Conservation (phyloP, 2,797 vertebrate species). For the Chaetodon trifasciatus region DNA sequence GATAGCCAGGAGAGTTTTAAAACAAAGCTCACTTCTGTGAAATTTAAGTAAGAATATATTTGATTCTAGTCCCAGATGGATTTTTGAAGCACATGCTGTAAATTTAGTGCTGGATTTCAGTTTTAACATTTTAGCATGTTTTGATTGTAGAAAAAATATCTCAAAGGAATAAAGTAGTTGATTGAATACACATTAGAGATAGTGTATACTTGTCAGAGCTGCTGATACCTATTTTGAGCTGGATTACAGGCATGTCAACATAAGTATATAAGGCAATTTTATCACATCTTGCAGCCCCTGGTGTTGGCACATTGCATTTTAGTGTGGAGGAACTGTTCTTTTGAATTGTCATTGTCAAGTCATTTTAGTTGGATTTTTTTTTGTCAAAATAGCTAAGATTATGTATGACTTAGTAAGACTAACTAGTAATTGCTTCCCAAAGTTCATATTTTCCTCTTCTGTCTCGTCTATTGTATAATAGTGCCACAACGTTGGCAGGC, state of each 20-base stretch:
- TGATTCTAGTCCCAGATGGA: neutral
- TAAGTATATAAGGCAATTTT: neutral
- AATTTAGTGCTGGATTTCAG: neutral
- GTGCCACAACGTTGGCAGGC: constrained; percentile 31
- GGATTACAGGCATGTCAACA: neutral
- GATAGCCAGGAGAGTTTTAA: neutral
- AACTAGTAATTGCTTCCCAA: constrained; percentile 27
- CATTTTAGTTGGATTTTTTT: neutral
- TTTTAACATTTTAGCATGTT: neutral
- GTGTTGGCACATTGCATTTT: neutral
- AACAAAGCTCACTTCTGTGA: neutral
- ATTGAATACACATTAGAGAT: neutral
- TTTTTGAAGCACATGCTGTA: neutral
- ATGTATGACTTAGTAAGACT: constrained; percentile 1
- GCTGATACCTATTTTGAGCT: constrained; percentile 1
- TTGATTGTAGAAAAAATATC: neutral
- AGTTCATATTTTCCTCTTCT: constrained; percentile 30
- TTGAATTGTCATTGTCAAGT: neutral
- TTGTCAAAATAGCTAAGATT: constrained; percentile 2
- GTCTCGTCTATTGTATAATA: constrained; percentile 45
- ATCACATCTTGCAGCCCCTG: neutral
- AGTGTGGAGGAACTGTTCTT: neutral
- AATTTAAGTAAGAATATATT: neutral
- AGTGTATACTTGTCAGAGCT: neutral
- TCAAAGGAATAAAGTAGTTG: neutral